phyloP scores from a whole-genome alignment of 2,888 invertebrate genomes.

The Caradrina clavipalpis region DNA sequence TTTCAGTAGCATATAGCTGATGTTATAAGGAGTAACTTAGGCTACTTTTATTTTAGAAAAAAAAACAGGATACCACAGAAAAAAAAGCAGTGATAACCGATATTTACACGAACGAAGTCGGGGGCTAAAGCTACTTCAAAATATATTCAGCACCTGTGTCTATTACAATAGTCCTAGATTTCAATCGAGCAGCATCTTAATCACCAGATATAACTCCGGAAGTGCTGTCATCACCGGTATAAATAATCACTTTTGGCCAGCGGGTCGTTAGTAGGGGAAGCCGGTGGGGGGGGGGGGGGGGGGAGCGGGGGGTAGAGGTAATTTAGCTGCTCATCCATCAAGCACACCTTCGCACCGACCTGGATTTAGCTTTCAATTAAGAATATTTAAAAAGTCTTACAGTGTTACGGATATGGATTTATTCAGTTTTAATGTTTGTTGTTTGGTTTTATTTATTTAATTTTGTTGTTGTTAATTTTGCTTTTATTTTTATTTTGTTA shows the following conservation, averaged over 20 bases:
- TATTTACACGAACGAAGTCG: too few species aligned
- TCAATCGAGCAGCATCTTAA: constrained; percentile 76
- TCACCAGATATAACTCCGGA: constrained; percentile 83
- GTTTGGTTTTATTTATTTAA: neutral
- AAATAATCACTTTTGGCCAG: constrained; percentile 86
- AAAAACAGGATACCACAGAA: too few species aligned
- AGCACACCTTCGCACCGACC: constrained; percentile 81
- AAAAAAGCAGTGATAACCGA: too few species aligned
- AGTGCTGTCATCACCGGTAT: constrained; percentile 85
- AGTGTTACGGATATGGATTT: constrained; percentile 16
- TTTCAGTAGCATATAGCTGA: too few species aligned
- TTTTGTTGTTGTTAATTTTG: neutral
- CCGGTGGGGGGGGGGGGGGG: constrained; percentile 60
- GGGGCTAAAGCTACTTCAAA: too few species aligned
- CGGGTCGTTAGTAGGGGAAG: constrained; percentile 79
- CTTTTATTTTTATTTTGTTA: too few species aligned
- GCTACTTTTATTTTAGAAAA: too few species aligned
- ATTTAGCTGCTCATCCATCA: constrained; percentile 87
- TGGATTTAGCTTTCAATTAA: constrained; percentile 84
- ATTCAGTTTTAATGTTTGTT: constrained; percentile 16
- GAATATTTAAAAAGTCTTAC: constrained; percentile 61
- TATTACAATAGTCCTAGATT: constrained; percentile 70
- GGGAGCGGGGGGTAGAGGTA: constrained; percentile 73
- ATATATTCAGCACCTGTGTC: constrained; percentile 56
- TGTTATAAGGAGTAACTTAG: too few species aligned